phyloP scores from a whole-genome alignment of 1,140 invertebrate species.

The Lepidurus couesii region DNA sequence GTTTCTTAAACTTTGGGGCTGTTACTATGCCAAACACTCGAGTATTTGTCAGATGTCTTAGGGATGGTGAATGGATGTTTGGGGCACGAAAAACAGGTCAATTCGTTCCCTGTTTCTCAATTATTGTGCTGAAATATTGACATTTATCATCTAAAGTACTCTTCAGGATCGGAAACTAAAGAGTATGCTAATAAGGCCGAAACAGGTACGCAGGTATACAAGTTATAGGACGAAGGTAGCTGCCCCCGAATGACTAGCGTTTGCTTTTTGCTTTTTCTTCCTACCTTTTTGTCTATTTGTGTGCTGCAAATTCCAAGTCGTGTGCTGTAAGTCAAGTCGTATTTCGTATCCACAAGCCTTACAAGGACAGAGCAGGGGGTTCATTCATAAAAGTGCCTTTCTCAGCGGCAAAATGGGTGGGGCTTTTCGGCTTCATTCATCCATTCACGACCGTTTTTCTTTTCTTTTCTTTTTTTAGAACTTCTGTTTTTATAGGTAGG shows the following conservation, averaged over 20 bases:
- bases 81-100: background rate
- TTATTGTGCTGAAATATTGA: background rate
- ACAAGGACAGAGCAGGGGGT: background rate
- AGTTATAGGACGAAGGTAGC: conserved; percentile 14
- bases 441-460: background rate
- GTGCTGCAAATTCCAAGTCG: conserved; percentile 15
- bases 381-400: conserved; percentile 19
- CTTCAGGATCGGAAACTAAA: conserved; percentile 3
- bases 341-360: conserved; percentile 8
- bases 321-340: conserved; percentile 15
- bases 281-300: background rate
- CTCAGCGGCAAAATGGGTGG: background rate
- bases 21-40: too few species aligned
- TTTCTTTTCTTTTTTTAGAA: background rate
- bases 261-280: background rate
- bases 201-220: conserved; percentile 8
- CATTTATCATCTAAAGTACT: background rate
- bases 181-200: background rate
- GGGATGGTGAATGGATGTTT: too few species aligned
- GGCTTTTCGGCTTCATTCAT: conserved; percentile 21
- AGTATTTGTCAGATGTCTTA: too few species aligned
- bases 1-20: background rate
- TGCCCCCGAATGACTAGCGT: background rate
- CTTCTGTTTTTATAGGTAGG: background rate
- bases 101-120: background rate